Base-by-base conservation (phyloP, 2,113 vertebrate genomes). In the Symphodus melops region DNA sequence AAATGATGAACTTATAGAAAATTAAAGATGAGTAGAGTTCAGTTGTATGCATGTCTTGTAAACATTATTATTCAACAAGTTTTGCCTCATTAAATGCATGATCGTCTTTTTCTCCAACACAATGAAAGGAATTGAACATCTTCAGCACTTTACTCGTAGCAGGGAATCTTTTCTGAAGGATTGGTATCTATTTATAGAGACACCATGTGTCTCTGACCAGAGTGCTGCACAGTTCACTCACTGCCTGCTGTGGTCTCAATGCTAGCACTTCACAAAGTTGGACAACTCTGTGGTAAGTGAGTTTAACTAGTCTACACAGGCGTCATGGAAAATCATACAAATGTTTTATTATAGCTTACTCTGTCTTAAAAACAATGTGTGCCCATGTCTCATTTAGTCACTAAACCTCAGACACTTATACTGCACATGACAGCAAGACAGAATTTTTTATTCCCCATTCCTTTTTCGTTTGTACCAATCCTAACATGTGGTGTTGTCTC, bases 141-240 rank as follows among this genome's bases (percentile, higher is more conserved):
- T 74, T 58, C 0, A 8, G 11, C 0, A 0, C 1, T 44, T 75
- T 1, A 58, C 54, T 73, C 19, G 23, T 42, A 82, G 16, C 39
- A 61, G 36, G 19, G 33, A 62, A 68, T 21, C 13, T 0, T 53
- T 66, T 57, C 54, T 59, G 49, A 37, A 56, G 61, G 37, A 81
- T 78, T 78, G 48, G 23, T 17, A 8, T 74, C 89, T 93, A 91
- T 92, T 93, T 91, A 86, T 91, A 92, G 41, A 72, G 28, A 33
- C 28, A 33, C 11, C 28, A 87, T 87, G 88, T 83, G 78, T 69
- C 49, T 78, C 44, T 3, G 28, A 77, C 20, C 77, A 63, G 42
- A 53, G 37, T 2, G 46, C 86, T 75, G 68, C 72, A 69, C 70
- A n/a, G 63, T 64, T 46, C 41, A 68, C 54, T 21, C 42, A 66